A percentile compares a stretch with the other conserved stretches of the same genome.
Conservation (phyloP, 2,888 invertebrate genomes). For the Rotaria macrura region DNA sequence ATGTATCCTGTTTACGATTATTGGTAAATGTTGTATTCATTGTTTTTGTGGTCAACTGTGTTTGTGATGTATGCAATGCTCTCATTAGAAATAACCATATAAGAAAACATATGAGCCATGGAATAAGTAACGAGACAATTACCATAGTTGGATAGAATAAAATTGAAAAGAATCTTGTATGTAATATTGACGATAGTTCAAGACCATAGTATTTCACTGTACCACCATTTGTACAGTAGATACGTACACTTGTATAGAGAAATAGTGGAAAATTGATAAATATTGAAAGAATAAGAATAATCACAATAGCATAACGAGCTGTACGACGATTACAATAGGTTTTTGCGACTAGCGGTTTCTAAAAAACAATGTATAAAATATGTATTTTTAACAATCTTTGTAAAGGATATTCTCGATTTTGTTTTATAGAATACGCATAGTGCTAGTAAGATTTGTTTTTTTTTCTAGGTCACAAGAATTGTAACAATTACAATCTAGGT, state of each 20-base stretch:
- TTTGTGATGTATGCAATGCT: neutral
- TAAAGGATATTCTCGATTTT: too few species aligned
- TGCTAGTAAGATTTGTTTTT: too few species aligned
- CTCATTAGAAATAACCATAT: neutral
- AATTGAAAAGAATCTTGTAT: neutral
- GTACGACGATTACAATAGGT: neutral
- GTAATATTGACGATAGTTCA: neutral
- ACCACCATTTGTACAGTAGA: neutral
- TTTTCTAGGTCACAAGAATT: too few species aligned
- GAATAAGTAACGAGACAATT: neutral
- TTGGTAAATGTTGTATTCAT: neutral
- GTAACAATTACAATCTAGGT: too few species aligned
- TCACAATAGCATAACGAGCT: neutral
- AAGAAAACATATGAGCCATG: constrained; percentile 3
- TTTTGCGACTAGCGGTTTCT: neutral
- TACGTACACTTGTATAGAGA: neutral
- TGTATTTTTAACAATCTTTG: too few species aligned
- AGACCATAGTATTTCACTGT: neutral
- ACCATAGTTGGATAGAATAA: neutral
- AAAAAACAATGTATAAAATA: too few species aligned
- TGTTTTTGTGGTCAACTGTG: neutral
- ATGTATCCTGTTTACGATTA: neutral
- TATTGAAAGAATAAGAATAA: neutral
- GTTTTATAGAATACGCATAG: too few species aligned
- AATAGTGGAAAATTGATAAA: neutral